Base-by-base conservation (phyloP, 2,113 vertebrate species). In the Himantopus leucocephalus region DNA sequence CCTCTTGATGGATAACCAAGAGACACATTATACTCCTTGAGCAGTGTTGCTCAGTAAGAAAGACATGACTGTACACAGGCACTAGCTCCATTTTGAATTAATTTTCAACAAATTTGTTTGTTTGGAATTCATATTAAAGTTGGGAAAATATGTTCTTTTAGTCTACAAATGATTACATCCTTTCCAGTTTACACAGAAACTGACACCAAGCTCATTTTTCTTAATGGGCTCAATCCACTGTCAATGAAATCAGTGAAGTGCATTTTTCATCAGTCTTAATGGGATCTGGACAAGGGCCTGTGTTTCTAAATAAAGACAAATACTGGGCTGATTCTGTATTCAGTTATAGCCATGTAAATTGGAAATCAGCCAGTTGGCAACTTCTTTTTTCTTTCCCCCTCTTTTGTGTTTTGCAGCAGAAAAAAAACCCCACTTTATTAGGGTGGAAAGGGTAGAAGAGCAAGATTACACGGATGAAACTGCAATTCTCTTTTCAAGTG, bases 221-320 rank as follows among this genome's bases (percentile, higher is more conserved):
- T 73, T 91, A 95, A 90, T 91, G 77, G 58, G 26, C 41, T 95
- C 32, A 66, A 76, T 91, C 62, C 26, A 55, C 45, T 85, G 66
- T 91, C 84, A 94, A 53, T 16, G 59, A 94, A 97, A 94, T 90
- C 89, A 95, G 43, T 68, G 21, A 68, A 95, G 74, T 62, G n/a
- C 41, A 85, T 94, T 97, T 95, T 96, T 94, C 89, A 88, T 95
- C 75, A 76, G 29, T 50, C 87, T 82, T 85, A 95, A 92, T 90
- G 84, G 91, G 74, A 73, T 82, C 74, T 95, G 89, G 86, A 94
- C 76, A 86, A 89, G 5, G 24, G 73, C 66, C 83, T 34, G 1
- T 82, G 71, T 92, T 95, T 95, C 91, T 94, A 92, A 95, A 94
- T 79, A 95, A 87, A 96, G 64, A 43, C 76, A 91, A 85, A 89